phyloP scores from a whole-genome alignment of 2,888 invertebrate species.

The Drosophila cognata region DNA sequence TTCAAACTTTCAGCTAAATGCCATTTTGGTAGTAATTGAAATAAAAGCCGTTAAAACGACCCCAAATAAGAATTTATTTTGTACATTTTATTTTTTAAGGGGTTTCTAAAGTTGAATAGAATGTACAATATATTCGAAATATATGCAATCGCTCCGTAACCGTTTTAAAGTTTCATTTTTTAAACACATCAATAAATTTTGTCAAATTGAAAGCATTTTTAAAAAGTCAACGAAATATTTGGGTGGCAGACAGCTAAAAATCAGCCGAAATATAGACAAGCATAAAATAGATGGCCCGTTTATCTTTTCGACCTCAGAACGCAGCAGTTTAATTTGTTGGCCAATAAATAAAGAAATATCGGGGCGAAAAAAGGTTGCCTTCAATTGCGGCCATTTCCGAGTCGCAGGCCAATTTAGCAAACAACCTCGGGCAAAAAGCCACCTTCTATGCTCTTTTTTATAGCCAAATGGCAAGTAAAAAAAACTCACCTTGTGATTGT shows the following conservation, averaged over 20 bases:
- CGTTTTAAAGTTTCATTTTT: neutral
- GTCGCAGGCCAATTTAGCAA: constrained; percentile 45
- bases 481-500: constrained; percentile 90
- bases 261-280: constrained; percentile 5
- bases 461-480: constrained; percentile 62
- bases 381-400: constrained; percentile 66
- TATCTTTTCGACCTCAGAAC: constrained; percentile 1
- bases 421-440: constrained; percentile 28
- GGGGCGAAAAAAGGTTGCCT: constrained; percentile 41
- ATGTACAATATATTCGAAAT: neutral
- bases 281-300: constrained; percentile 27
- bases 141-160: neutral
- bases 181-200: neutral
- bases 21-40: neutral
- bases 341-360: constrained; percentile 54
- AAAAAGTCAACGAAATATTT: neutral
- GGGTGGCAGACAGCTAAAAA: constrained; percentile 30
- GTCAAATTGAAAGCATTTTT: neutral
- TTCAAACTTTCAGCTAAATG: neutral
- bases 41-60: neutral
- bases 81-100: neutral
- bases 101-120: neutral
- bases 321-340: constrained; percentile 55
- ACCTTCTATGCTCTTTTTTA: constrained; percentile 32
- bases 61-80: neutral